Conservation (phyloP, 2,797 vertebrate species). For the Bradypus variegatus region DNA sequence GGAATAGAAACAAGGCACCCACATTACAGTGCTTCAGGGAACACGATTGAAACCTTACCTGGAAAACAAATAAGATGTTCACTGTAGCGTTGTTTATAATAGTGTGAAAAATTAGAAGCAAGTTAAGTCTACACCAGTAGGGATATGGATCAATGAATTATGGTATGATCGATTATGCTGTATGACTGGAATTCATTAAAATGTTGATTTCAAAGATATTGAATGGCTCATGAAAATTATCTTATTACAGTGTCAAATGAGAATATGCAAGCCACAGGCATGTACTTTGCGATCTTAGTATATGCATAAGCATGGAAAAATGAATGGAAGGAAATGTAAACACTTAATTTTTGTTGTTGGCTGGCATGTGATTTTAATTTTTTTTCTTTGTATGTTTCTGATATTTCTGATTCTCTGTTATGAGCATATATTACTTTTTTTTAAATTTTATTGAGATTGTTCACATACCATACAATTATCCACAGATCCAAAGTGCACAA, state of each 20-base stretch:
- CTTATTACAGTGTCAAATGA: not conserved
- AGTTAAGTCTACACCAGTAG: not conserved
- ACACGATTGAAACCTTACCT: not conserved
- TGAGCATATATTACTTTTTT: not conserved
- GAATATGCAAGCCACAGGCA: not conserved
- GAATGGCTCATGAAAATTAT: not conserved
- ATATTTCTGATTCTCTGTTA: not conserved
- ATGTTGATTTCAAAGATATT: not conserved
- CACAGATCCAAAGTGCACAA: too few relatives aligned
- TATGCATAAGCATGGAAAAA: not conserved
- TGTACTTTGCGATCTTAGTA: not conserved
- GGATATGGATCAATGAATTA: not conserved
- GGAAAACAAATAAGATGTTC: not conserved
- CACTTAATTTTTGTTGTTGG: not conserved
- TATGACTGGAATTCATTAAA: not conserved
- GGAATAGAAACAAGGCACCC: not conserved
- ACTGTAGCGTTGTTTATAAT: not conserved
- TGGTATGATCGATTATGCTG: not conserved
- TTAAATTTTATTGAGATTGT: too few relatives aligned
- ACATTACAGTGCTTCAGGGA: not conserved
- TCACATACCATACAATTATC: too few relatives aligned
- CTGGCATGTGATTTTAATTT: not conserved
- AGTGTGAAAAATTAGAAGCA: not conserved
- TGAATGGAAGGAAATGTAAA: not conserved
- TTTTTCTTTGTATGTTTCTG: not conserved